Conservation (phyloP, 1,140 invertebrate genomes). For the Andrena cerasifolii region DNA sequence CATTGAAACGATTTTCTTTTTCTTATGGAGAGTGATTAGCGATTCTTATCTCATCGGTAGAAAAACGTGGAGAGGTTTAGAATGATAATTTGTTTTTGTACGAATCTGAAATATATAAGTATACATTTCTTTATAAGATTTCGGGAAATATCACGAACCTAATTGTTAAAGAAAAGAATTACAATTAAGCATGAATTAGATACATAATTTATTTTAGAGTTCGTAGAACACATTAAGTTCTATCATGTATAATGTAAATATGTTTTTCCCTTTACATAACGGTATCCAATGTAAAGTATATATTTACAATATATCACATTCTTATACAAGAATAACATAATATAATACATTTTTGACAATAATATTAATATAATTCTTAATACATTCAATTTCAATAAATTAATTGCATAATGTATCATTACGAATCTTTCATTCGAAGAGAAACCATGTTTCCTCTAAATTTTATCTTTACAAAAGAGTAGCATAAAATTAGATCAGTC, state of each 20-base stretch:
- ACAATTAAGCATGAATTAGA: conserved; percentile 8
- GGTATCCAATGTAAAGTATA: conserved; percentile 47
- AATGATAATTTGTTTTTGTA: background rate
- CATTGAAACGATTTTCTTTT: background rate
- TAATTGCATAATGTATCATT: conserved; percentile 34
- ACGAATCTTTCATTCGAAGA: conserved; percentile 5
- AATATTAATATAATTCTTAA: conserved; percentile 30
- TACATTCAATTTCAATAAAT: conserved; percentile 31
- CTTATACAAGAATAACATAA: conserved; percentile 32
- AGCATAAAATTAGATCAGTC: conserved; percentile 55
- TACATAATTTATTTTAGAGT: conserved; percentile 50
- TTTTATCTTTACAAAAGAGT: conserved; percentile 14
- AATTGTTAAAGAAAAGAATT: background rate
- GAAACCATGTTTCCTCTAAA: background rate
- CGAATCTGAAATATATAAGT: background rate
- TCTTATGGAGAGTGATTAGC: background rate
- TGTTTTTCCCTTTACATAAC: conserved; percentile 44
- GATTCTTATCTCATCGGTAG: background rate
- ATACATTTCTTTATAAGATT: no score
- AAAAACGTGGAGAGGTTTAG: background rate
- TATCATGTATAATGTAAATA: conserved; percentile 54
- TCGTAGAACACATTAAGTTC: conserved; percentile 36
- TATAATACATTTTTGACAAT: conserved; percentile 25
- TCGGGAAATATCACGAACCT: no score
- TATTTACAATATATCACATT: conserved; percentile 64